Percentiles rank a stretch among this genome's conserved stretches.
These are phyloP conservation scores for Momotus momota DNA, from an alignment of 2,797 vertebrate species.

Conservation along the genomic window DNA sequence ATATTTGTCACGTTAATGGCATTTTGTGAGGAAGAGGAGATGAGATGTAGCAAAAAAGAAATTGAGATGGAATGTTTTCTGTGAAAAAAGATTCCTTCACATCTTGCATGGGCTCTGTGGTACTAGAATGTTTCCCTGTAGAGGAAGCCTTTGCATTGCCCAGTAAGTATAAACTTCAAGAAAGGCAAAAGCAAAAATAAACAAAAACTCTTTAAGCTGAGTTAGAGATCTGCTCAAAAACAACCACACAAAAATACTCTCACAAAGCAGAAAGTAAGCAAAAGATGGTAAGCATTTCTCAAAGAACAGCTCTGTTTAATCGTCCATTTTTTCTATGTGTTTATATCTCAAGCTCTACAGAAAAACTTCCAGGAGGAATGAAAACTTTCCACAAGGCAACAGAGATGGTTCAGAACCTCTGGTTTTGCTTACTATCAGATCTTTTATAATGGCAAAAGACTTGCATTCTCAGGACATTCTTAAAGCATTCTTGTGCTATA, in stretches of 20 bases:
- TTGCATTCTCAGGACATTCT: background rate
- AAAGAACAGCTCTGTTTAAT: background rate
- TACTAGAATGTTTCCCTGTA: conserved; percentile 9
- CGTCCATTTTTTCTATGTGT: background rate
- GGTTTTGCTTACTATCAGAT: background rate
- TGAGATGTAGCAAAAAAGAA: background rate
- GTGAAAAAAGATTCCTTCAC: background rate
- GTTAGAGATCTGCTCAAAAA: background rate
- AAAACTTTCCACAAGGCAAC: background rate
- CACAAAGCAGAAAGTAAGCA: conserved; percentile 10
- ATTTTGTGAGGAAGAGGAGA: background rate
- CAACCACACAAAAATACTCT: background rate
- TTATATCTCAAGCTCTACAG: background rate
- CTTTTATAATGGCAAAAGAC: background rate
- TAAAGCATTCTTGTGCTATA: background rate
- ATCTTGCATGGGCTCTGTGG: background rate
- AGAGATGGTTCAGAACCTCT: background rate
- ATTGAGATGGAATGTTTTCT: background rate
- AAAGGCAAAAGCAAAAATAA: background rate
- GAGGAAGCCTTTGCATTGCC: conserved; percentile 38
- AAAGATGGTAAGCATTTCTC: background rate
- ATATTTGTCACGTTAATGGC: background rate
- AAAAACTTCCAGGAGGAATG: background rate
- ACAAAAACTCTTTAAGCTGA: conserved; percentile 4
- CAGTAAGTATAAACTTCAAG: background rate